Percentiles rank a stretch among this genome's conserved stretches.
These are phyloP conservation scores for Asobara japonica DNA, from an alignment of 1,140 invertebrate genomes.

Conservation along the genomic window DNA sequence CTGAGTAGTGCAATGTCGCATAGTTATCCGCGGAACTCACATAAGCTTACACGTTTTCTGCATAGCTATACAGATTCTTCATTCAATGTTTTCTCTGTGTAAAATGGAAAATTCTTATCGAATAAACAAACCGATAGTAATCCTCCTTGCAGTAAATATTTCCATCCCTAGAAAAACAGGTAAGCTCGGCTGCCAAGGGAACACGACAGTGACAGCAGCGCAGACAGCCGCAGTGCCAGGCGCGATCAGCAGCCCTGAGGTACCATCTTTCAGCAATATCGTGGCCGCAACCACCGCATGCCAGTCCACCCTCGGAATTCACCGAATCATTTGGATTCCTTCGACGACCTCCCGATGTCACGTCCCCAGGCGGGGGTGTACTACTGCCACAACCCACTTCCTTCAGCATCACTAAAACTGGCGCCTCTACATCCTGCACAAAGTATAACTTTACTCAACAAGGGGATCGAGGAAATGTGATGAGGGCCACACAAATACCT, in stretches of 20 bases:
- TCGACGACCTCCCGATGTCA: constrained; percentile 35
- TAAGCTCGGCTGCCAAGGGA: constrained; percentile 84
- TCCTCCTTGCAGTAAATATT: constrained; percentile 96
- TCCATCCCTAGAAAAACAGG: constrained; percentile 89
- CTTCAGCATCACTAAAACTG: constrained; percentile 57
- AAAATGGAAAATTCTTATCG: neutral
- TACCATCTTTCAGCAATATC: constrained; percentile 75
- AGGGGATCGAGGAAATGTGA: no score
- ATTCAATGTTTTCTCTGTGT: neutral
- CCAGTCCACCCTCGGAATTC: constrained; percentile 43
- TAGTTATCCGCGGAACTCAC: no score
- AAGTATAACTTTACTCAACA: no score
- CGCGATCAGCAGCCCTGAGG: constrained; percentile 85
- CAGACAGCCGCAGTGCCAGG: constrained; percentile 89
- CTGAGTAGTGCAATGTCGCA: no score
- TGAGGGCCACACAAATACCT: no score
- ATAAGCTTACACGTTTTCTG: no score
- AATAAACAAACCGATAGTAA: constrained; percentile 85
- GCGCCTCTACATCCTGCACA: constrained; percentile 34
- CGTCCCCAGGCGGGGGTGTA: constrained; percentile 57
- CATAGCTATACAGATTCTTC: no score
- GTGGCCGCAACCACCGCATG: constrained; percentile 62
- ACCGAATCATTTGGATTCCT: constrained; percentile 11
- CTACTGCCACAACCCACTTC: constrained; percentile 61
- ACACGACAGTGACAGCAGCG: constrained; percentile 88